Percentiles rank a stretch among this genome's conserved stretches.
phyloP scores from a whole-genome alignment of 2,797 vertebrate species.

The Oophaga sylvatica region DNA sequence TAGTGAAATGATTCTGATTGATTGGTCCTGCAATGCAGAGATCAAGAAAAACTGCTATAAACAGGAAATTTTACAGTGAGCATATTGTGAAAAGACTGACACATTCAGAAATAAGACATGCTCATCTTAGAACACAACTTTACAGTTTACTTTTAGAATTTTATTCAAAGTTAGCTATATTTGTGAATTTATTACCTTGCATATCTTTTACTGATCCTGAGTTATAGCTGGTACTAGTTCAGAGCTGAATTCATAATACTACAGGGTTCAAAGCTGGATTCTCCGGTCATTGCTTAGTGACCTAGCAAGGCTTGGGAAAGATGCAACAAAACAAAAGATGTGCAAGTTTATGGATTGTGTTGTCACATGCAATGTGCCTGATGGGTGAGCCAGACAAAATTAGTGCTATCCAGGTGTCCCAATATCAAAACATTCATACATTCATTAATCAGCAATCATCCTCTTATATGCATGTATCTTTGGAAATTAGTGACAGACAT shows the following conservation, averaged over 20 bases:
- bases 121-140: not conserved
- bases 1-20: constrained; percentile 56
- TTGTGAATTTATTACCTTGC: not conserved
- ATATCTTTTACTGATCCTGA: not conserved
- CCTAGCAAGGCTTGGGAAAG: no score
- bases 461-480: no score
- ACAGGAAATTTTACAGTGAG: constrained; percentile 21
- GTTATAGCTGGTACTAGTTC: not conserved
- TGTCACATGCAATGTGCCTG: no score
- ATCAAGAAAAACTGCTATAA: constrained; percentile 56
- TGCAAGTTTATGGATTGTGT: no score
- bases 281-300: not conserved
- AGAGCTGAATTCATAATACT: not conserved
- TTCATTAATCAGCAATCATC: no score
- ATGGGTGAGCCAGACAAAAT: no score
- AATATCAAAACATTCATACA: no score
- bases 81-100: constrained; percentile 20
- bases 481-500: no score
- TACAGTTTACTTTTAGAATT: not conserved
- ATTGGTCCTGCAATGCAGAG: constrained; percentile 61
- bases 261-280: not conserved
- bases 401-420: no score
- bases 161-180: not conserved
- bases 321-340: no score
- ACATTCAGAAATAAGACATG: not conserved